phyloP scores from a whole-genome alignment of 2,113 vertebrate genomes.

The Fukomys damarensis region DNA sequence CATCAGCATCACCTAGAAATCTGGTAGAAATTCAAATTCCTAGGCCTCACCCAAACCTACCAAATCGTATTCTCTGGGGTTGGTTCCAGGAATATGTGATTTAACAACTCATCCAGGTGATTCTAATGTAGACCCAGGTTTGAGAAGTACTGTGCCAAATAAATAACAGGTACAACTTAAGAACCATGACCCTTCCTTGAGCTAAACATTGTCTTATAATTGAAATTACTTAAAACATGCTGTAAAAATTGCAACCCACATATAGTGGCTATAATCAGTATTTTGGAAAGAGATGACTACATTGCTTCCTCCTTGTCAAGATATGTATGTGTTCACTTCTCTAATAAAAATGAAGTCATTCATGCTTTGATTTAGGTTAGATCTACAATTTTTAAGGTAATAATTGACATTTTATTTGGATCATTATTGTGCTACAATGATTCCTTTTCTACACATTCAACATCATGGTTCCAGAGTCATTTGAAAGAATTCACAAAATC shows the following conservation, averaged over 20 bases:
- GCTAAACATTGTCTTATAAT: not conserved
- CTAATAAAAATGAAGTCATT: not conserved
- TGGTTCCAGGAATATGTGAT: not conserved
- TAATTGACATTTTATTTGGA: not conserved
- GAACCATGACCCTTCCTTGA: not conserved
- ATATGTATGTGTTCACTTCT: not conserved
- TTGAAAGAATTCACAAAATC: not conserved
- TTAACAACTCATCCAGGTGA: not conserved
- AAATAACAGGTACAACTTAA: not conserved
- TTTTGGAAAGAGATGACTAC: not conserved
- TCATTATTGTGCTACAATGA: not conserved
- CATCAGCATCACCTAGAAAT: not conserved
- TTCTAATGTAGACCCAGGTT: not conserved
- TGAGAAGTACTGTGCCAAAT: not conserved
- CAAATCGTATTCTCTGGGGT: not conserved
- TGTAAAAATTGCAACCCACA: not conserved
- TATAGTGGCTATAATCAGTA: not conserved
- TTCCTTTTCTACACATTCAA: not conserved
- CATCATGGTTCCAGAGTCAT: not conserved
- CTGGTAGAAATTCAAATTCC: not conserved
- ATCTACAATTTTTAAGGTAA: not conserved
- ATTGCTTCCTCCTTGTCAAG: not conserved
- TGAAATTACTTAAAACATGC: slow-evolving; percentile 31
- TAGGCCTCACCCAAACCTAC: not conserved
- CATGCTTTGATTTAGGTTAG: not conserved